phyloP scores from a whole-genome alignment of 2,797 vertebrate species.

The Lacerta agilis region DNA sequence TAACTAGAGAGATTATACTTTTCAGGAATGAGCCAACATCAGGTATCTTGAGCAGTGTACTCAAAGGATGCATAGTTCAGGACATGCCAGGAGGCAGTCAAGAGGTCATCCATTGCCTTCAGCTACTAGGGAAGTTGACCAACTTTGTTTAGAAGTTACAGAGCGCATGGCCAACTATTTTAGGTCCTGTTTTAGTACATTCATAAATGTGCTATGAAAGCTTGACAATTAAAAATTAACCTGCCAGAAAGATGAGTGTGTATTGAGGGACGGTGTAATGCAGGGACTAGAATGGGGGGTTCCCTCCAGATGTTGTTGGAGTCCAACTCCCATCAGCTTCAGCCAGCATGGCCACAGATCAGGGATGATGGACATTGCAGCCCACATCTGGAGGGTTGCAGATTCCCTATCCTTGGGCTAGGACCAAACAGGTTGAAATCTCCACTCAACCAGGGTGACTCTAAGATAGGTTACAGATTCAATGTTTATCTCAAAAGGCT shows the following conservation, averaged over 20 bases:
- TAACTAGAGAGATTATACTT: background rate
- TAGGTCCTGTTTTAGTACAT: background rate
- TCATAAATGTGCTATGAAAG: background rate
- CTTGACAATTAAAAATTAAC: background rate
- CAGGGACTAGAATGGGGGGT: background rate
- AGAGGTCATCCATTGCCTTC: background rate
- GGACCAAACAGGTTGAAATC: background rate
- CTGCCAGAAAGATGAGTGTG: background rate
- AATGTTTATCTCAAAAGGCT: background rate
- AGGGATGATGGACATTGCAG: no score
- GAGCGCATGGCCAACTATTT: background rate
- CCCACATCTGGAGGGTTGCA: no score
- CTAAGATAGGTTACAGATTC: no score
- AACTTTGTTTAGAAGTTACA: background rate
- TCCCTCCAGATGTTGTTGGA: background rate
- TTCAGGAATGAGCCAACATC: background rate
- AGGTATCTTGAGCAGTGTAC: background rate
- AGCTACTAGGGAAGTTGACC: no score
- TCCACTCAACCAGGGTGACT: no score
- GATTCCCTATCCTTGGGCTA: no score
- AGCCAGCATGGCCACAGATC: no score
- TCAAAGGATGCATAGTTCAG: background rate
- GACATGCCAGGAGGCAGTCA: background rate
- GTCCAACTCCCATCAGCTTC: no score
- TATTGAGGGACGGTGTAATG: background rate